Evolutionary conservation across 2,797 vertebrate genomes (phyloP).

Genomic region (Sciurus vulgaris): DNA sequence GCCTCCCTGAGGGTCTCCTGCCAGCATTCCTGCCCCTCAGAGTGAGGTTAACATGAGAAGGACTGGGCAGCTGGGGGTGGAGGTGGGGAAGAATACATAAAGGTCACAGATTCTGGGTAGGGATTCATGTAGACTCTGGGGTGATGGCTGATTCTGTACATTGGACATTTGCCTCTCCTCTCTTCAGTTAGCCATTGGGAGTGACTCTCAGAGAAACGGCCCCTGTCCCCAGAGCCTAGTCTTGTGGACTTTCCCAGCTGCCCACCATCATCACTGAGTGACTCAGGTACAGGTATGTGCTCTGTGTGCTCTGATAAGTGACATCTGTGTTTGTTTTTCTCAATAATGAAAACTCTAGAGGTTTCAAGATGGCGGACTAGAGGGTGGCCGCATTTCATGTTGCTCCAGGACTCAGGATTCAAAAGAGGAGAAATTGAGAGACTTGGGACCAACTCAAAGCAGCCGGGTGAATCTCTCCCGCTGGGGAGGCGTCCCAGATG

Average conservation of each 20-base stretch:
- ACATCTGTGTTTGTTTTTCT: constrained; percentile 9
- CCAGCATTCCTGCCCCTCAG: background rate
- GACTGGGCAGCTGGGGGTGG: too few relatives aligned
- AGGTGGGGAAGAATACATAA: background rate
- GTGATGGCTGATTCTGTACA: background rate
- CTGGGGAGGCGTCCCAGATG: too few relatives aligned
- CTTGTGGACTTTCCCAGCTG: background rate
- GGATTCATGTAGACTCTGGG: background rate
- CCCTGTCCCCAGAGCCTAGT: background rate
- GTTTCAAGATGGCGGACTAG: too few relatives aligned
- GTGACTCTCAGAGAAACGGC: background rate
- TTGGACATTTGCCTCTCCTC: background rate
- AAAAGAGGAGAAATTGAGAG: too few relatives aligned
- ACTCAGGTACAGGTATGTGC: background rate
- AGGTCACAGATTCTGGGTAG: background rate
- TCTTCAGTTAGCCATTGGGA: background rate
- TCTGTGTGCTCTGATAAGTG: background rate
- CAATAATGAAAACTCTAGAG: too few relatives aligned
- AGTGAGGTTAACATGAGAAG: background rate
- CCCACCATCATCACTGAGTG: too few relatives aligned
- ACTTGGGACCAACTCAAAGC: too few relatives aligned
- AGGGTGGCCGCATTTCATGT: too few relatives aligned
- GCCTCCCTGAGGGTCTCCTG: background rate
- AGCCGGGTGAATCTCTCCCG: too few relatives aligned
- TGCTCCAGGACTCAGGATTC: too few relatives aligned